Conservation (phyloP, 2,888 invertebrate species). For the Hesperia comma region DNA sequence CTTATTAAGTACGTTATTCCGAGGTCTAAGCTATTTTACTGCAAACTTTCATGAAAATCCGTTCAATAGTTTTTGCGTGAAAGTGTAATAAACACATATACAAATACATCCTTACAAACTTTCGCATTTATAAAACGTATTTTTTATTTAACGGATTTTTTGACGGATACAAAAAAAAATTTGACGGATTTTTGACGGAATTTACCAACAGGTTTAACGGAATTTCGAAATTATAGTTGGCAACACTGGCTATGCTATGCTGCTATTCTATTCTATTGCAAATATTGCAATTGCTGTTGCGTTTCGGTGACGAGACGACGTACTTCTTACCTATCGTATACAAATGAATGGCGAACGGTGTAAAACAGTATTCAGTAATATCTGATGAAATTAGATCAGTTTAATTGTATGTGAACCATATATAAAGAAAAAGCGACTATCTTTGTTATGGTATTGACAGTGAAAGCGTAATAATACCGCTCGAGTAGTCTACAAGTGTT, state of each 20-base stretch:
- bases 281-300: slow-evolving; percentile 42
- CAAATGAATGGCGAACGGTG: slow-evolving; percentile 47
- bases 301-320: slow-evolving; percentile 44
- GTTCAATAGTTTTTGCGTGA: no score
- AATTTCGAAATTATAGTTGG: no score
- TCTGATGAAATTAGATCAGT: slow-evolving; percentile 6
- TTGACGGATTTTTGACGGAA: no score
- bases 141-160: no score
- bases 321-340: slow-evolving; percentile 37
- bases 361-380: slow-evolving; percentile 31
- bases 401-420: slow-evolving; percentile 9
- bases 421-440: slow-evolving; percentile 4
- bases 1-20: no score
- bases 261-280: background rate
- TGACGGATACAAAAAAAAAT: no score
- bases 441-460: slow-evolving; percentile 12
- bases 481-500: slow-evolving; percentile 15
- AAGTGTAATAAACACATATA: no score
- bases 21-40: no score
- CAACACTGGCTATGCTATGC: background rate
- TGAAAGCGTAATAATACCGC: slow-evolving; percentile 22
- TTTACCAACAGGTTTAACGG: no score
- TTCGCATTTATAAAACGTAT: no score
- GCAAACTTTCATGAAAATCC: no score
- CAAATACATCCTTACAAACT: no score